Evolutionary conservation across 2,888 invertebrate genomes (phyloP).

Genomic region (Meghimatium bilineatum): DNA sequence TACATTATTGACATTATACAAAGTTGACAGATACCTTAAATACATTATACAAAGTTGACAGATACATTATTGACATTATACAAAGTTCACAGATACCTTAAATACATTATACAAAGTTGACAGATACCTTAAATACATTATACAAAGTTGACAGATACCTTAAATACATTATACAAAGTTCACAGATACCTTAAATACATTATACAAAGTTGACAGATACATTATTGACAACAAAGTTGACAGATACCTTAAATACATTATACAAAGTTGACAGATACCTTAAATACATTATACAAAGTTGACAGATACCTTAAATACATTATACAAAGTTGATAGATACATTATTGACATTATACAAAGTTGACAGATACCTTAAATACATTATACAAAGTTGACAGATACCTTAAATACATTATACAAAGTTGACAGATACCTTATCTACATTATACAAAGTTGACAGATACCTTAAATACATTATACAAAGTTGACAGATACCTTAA

Average conservation of each 20-base stretch:
- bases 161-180: slow-evolving; percentile 82
- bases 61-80: slow-evolving; percentile 81
- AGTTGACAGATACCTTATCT: slow-evolving; percentile 78
- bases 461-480: too few species aligned
- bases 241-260: slow-evolving; percentile 80
- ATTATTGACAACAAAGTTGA: slow-evolving; percentile 80
- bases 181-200: slow-evolving; percentile 80
- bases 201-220: slow-evolving; percentile 77
- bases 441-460: slow-evolving; percentile 80
- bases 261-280: slow-evolving; percentile 79
- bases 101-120: neutral
- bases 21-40: neutral
- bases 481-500: slow-evolving; percentile 78
- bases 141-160: slow-evolving; percentile 77
- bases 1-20: neutral
- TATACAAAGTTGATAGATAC: slow-evolving; percentile 79
- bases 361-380: slow-evolving; percentile 79
- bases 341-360: too few species aligned
- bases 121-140: slow-evolving; percentile 80
- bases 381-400: slow-evolving; percentile 79
- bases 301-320: slow-evolving; percentile 80
- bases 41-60: neutral
- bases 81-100: slow-evolving; percentile 76
- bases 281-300: slow-evolving; percentile 81
- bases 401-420: too few species aligned